A percentile compares a stretch with the other conserved stretches of the same genome.
These are phyloP conservation scores for Heliconius nattereri DNA, from an alignment of 1,140 invertebrate species.

Conservation along the genomic window DNA sequence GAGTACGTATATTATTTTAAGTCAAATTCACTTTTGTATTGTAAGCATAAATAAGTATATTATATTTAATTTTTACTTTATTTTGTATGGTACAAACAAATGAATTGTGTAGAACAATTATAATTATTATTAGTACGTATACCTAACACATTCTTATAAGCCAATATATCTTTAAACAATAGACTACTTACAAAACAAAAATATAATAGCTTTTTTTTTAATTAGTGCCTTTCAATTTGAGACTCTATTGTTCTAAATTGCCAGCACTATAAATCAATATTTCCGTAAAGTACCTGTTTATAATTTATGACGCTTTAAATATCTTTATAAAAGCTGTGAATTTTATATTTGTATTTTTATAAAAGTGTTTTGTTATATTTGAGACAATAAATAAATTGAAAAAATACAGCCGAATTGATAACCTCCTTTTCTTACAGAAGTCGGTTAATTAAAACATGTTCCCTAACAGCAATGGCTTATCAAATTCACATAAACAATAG, in stretches of 20 bases:
- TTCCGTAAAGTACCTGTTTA: slow-evolving; percentile 2
- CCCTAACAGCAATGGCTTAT: background rate
- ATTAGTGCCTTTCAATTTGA: slow-evolving; percentile 13
- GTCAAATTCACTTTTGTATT: background rate
- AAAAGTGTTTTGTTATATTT: background rate
- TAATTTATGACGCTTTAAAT: slow-evolving; percentile 17
- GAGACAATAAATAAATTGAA: background rate
- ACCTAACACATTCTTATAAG: slow-evolving; percentile 6
- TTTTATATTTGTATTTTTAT: background rate
- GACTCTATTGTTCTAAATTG: slow-evolving; percentile 16
- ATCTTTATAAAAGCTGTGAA: background rate
- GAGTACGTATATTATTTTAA: background rate
- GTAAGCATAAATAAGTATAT: background rate
- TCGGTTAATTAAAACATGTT: background rate
- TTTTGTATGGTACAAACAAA: background rate
- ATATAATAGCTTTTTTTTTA: slow-evolving; percentile 22
- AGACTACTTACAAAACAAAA: slow-evolving; percentile 9
- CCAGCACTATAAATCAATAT: slow-evolving; percentile 17
- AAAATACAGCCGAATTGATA: too few relatives aligned
- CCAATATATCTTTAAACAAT: slow-evolving; percentile 21
- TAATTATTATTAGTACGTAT: background rate
- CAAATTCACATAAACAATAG: background rate
- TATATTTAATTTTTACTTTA: background rate
- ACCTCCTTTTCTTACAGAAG: too few relatives aligned
- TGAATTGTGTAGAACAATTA: background rate